Evolutionary conservation across 2,888 invertebrate species (phyloP).

Genomic region (Tortrix viridana): DNA sequence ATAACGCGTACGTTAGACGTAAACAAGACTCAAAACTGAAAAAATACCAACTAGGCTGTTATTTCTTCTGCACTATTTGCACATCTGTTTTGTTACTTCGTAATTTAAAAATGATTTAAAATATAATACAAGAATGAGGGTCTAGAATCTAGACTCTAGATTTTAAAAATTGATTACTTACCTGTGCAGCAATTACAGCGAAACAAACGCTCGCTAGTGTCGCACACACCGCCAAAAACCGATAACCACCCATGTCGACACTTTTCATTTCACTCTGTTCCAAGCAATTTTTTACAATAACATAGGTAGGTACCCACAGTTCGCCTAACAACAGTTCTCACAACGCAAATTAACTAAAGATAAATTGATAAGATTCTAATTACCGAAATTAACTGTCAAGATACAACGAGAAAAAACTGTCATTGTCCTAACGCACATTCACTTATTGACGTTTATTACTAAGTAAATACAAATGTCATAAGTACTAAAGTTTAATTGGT

Average conservation of each 20-base stretch:
- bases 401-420: slow-evolving; percentile 36
- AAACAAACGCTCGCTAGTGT: slow-evolving; percentile 53
- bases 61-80: no score
- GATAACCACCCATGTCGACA: slow-evolving; percentile 57
- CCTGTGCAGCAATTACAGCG: slow-evolving; percentile 53
- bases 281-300: slow-evolving; percentile 43
- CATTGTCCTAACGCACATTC: slow-evolving; percentile 21
- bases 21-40: no score
- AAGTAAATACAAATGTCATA: slow-evolving; percentile 3
- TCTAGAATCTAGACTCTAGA: no score
- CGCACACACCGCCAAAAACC: slow-evolving; percentile 57
- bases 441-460: slow-evolving; percentile 6
- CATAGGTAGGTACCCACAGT: slow-evolving; percentile 35
- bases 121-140: no score
- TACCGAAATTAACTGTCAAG: slow-evolving; percentile 21
- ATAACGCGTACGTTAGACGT: no score
- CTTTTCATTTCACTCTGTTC: slow-evolving; percentile 39
- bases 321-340: slow-evolving; percentile 20
- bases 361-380: slow-evolving; percentile 32
- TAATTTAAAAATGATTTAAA: no score
- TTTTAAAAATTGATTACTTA: slow-evolving; percentile 13
- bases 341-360: slow-evolving; percentile 28
- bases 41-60: no score
- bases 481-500: slow-evolving; percentile 15
- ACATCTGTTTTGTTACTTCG: no score